phyloP scores from a whole-genome alignment of 2,113 vertebrate genomes.

The Hyaena hyaena region DNA sequence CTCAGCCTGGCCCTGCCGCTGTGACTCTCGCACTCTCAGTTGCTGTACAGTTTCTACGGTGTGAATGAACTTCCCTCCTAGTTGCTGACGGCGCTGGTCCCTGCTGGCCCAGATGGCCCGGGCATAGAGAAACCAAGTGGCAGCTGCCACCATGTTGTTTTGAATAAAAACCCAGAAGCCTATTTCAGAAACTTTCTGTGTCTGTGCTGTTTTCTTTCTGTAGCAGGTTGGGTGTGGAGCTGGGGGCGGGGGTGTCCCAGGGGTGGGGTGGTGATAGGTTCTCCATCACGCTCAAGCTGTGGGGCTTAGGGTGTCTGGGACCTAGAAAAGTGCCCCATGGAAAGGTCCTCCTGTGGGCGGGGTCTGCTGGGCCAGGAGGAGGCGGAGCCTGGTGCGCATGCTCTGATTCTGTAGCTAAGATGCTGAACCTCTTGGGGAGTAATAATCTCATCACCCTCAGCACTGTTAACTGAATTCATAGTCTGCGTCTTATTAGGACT shows the following conservation, averaged over 20 bases:
- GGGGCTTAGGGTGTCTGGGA: neutral
- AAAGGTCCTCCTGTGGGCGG: neutral
- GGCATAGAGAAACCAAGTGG: neutral
- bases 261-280: no score
- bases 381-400: accelerated
- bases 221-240: neutral
- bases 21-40: constrained; percentile 63
- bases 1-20: constrained; percentile 1
- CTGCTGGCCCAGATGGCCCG: constrained; percentile 55
- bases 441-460: neutral
- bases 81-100: constrained; percentile 75
- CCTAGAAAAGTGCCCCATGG: neutral
- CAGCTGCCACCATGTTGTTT: constrained; percentile 48
- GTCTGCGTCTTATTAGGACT: neutral
- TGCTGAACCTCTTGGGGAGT: no score
- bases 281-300: neutral
- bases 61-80: constrained; percentile 69
- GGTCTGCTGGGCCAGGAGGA: neutral
- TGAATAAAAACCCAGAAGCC: constrained; percentile 76
- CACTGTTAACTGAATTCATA: neutral
- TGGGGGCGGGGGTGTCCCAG: neutral
- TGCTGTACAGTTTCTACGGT: constrained; percentile 73
- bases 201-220: constrained; percentile 63
- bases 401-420: neutral
- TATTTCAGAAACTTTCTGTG: constrained; percentile 53